Percentiles rank a stretch among this genome's conserved stretches.
Conservation (phyloP, 2,888 invertebrate species). For the Thecophora atra region DNA sequence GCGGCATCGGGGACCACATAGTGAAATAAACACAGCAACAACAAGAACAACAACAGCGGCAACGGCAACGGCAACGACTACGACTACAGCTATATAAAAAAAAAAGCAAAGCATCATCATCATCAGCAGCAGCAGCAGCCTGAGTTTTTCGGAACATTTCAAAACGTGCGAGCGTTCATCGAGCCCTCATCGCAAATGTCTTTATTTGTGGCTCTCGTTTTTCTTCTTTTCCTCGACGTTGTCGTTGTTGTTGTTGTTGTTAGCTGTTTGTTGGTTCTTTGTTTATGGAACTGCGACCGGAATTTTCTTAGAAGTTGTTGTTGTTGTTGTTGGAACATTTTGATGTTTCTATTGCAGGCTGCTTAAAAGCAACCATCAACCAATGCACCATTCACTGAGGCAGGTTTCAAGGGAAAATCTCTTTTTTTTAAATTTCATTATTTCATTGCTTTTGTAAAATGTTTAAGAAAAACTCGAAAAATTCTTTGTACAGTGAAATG, state of each 20-base stretch:
- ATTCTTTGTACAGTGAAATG: neutral
- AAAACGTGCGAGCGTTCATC: slow-evolving; percentile 6
- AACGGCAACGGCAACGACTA: slow-evolving; percentile 26
- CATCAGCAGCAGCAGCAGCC: slow-evolving; percentile 20
- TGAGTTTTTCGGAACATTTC: neutral
- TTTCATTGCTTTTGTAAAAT: neutral
- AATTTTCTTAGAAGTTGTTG: slow-evolving; percentile 26
- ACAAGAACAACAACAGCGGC: slow-evolving; percentile 36
- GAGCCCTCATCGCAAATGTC: slow-evolving; percentile 13
- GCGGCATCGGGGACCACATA: slow-evolving; percentile 34
- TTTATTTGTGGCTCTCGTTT: slow-evolving; percentile 10
- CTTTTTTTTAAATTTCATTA: neutral
- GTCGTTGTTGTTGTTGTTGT: slow-evolving; percentile 13
- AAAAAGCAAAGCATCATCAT: neutral
- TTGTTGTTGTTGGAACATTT: slow-evolving; percentile 18
- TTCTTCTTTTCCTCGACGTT: neutral
- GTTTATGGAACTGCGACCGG: slow-evolving; percentile 6
- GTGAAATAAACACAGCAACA: slow-evolving; percentile 36
- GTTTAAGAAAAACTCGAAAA: neutral
- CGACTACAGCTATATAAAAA: neutral
- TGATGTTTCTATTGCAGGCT: slow-evolving; percentile 23
- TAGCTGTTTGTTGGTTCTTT: neutral
- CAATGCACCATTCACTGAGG: slow-evolving; percentile 2
- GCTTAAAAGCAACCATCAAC: neutral
- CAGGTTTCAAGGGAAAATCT: slow-evolving; percentile 2